Base-by-base conservation (phyloP, 30 jellyfish, hydroid and myxozoan species). In the Aurelia aurita region DNA sequence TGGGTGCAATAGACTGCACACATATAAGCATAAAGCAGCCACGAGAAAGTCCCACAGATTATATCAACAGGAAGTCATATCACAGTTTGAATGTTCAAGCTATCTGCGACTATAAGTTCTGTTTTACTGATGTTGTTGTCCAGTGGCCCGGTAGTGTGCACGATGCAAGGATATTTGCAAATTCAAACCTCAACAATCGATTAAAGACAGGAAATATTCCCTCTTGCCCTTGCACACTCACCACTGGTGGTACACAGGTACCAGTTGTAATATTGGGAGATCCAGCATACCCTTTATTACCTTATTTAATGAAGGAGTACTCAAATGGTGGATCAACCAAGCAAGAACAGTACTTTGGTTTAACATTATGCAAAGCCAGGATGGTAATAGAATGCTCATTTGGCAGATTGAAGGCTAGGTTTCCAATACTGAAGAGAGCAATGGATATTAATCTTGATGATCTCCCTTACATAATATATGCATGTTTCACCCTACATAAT, bases 111-210 rank as follows among this genome's bases (percentile, higher is more conserved):
- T 62, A 62, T 15, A 53, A 2, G 39, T 69, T 31, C 35, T 69
- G 81, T 45, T 27, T 77, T 43, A 53, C 45, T 21, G 81, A 77
- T 77, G 88, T 58, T 29, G 79, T 43, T 53, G 63, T 77, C 46
- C 69, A 59, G 34, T 55, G 81, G 80, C 88, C 82, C 6, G 84
- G 82, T 16, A 55, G 74, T 26, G 88, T 77, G 49, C 88, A 77
- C 46, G 84, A 77, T 35, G 88, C 88, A 9, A 28, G 88, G 23
- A 74, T 45, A 31, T 69, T 45, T 45, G 64, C 81, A 27, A 34
- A 69, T 27, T 69, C 81, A 69, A 3, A 45, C 22, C 64, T 69
- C 32, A 69, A 69, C 64, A 69, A 69, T 21, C 34, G 61, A 14
- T 7, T 27, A n/a, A 34, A 69, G 45, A 69, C 23, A 31, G 81